These are phyloP conservation scores for Drosophila kanekoi DNA, from an alignment of 2,888 invertebrate species.

Conservation along the genomic window DNA sequence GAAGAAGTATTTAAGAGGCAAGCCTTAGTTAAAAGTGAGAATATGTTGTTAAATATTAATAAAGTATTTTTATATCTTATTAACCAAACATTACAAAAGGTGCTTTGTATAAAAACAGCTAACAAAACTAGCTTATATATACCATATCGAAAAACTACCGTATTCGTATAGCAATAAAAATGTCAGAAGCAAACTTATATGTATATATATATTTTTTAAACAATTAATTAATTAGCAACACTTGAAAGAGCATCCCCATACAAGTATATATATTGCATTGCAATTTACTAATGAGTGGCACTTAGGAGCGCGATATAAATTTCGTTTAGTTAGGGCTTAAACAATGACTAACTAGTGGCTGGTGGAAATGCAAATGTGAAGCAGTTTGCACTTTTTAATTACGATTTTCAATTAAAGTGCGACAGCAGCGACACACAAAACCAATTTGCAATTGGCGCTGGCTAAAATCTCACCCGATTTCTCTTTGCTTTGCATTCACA, in stretches of 20 bases:
- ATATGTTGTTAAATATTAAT: too few relatives aligned
- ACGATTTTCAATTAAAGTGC: constrained; percentile 80
- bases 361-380: constrained; percentile 39
- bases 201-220: constrained; percentile 40
- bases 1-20: too few relatives aligned
- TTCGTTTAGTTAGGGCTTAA: constrained; percentile 12
- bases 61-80: too few relatives aligned
- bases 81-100: too few relatives aligned
- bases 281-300: constrained; percentile 29
- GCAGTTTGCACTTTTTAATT: constrained; percentile 78
- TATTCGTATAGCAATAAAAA: constrained; percentile 35
- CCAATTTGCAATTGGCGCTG: constrained; percentile 71
- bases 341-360: constrained; percentile 11
- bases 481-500: constrained; percentile 81
- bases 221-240: constrained; percentile 33
- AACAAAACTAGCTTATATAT: too few relatives aligned
- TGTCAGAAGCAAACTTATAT: constrained; percentile 50
- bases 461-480: constrained; percentile 42
- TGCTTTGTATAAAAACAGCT: too few relatives aligned
- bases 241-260: background rate
- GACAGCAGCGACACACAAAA: constrained; percentile 67
- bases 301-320: constrained; percentile 11
- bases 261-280: constrained; percentile 23
- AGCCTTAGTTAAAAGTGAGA: too few relatives aligned
- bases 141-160: background rate